Percentiles rank a stretch among this genome's conserved stretches.
These are phyloP conservation scores for Phengaris alcon DNA, from an alignment of 2,888 invertebrate genomes.

Conservation along the genomic window DNA sequence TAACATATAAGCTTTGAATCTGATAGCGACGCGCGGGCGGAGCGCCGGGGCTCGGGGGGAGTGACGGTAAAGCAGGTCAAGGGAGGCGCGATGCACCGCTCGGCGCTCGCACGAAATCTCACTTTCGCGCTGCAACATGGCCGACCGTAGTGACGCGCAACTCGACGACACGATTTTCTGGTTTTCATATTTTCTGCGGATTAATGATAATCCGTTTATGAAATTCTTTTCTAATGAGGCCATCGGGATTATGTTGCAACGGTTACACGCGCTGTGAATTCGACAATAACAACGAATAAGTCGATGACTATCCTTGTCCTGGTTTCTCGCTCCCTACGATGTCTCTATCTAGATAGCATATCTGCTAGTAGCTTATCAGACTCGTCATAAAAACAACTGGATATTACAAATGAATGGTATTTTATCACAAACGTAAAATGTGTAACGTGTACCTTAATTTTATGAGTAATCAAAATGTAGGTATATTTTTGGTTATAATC, in stretches of 20 bases:
- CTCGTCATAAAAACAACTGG: constrained; percentile 58
- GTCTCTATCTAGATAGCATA: constrained; percentile 67
- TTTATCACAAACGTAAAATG: constrained; percentile 37
- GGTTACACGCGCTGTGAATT: constrained; percentile 64
- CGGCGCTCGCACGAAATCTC: constrained; percentile 77
- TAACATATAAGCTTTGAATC: constrained; percentile 37
- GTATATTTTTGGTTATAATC: constrained; percentile 8
- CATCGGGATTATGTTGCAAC: constrained; percentile 55
- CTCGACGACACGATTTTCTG: constrained; percentile 58
- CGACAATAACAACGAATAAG: constrained; percentile 63
- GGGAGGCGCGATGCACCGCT: constrained; percentile 77
- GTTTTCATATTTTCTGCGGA: constrained; percentile 37
- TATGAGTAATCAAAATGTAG: not conserved
- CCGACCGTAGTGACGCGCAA: constrained; percentile 61
- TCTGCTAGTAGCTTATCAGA: constrained; percentile 69
- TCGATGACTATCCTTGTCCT: constrained; percentile 70
- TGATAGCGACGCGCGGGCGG: constrained; percentile 64
- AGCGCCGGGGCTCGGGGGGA: constrained; percentile 45
- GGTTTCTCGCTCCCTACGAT: constrained; percentile 72
- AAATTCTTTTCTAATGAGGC: constrained; percentile 37
- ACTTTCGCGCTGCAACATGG: constrained; percentile 77
- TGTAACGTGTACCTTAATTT: constrained; percentile 35
- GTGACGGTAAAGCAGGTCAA: constrained; percentile 68
- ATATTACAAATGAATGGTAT: constrained; percentile 53
- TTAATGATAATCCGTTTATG: constrained; percentile 11